Percentiles rank a stretch among this genome's conserved stretches.
Evolutionary conservation across 2,113 vertebrate species (phyloP).

Genomic region (Tachuris rubrigastra): DNA sequence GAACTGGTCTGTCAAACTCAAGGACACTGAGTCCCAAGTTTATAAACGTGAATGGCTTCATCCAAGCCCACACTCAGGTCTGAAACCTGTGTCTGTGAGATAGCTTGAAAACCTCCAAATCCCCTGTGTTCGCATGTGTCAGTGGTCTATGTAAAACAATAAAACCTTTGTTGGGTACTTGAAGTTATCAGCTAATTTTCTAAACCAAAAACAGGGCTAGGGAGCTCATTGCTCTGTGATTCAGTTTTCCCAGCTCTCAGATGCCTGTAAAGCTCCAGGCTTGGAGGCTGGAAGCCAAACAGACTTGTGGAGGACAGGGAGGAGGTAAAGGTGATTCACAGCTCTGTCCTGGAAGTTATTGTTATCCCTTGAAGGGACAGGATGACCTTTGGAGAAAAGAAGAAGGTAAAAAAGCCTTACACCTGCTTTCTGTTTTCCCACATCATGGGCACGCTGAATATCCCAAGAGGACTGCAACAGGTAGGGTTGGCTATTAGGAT

Average conservation of each 20-base stretch:
- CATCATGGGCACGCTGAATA: not conserved
- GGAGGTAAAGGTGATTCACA: not conserved
- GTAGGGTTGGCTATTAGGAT: not conserved
- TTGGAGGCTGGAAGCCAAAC: not conserved
- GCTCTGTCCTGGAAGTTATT: not conserved
- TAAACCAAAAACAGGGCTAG: not conserved
- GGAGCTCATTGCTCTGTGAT: not conserved
- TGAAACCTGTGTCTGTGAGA: not conserved
- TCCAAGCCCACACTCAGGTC: not conserved
- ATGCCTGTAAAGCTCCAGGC: not conserved
- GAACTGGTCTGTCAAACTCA: not conserved
- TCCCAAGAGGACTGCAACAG: not conserved
- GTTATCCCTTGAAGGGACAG: not conserved
- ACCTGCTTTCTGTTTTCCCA: not conserved
- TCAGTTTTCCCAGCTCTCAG: not conserved
- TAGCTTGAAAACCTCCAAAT: not conserved
- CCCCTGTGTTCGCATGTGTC: not conserved
- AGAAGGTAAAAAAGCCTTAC: not conserved
- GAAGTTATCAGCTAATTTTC: not conserved
- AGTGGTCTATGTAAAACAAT: not conserved
- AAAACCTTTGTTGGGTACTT: not conserved
- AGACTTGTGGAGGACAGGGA: not conserved
- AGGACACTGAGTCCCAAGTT: fast-evolving
- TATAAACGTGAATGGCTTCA: fast-evolving
- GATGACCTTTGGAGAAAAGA: not conserved